A percentile compares a stretch with the other conserved stretches of the same genome.
Conservation (phyloP, 1,140 invertebrate genomes). For the Neotoxoptera formosana region DNA sequence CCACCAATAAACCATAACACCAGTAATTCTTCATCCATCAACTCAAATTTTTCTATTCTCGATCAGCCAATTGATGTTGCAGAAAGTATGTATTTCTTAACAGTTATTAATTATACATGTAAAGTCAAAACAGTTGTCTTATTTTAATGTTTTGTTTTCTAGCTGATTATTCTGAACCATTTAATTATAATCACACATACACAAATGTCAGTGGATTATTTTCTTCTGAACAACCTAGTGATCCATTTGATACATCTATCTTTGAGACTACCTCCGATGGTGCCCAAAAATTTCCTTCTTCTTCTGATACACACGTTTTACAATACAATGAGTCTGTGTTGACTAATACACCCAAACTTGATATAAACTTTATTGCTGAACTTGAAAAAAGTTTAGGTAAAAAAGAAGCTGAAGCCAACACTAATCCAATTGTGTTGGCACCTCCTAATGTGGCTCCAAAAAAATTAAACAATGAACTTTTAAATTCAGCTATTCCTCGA, state of each 20-base stretch:
- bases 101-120: neutral
- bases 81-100: conserved; percentile 22
- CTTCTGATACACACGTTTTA: neutral
- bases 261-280: neutral
- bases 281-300: neutral
- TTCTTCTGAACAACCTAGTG: conserved; percentile 59
- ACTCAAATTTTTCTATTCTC: conserved; percentile 68
- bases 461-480: conserved; percentile 41
- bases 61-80: conserved; percentile 77
- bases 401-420: conserved; percentile 67
- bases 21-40: conserved; percentile 2
- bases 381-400: conserved; percentile 70
- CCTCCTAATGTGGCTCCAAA: conserved; percentile 62
- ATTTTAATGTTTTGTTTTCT: conserved; percentile 35
- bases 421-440: conserved; percentile 64
- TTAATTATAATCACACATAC: conserved; percentile 63
- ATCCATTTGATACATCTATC: conserved; percentile 72
- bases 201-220: conserved; percentile 63
- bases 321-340: neutral
- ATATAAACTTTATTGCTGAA: conserved; percentile 69
- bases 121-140: neutral
- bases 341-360: conserved; percentile 63
- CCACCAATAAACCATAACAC: conserved; percentile 32
- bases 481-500: conserved; percentile 54
- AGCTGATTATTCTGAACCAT: conserved; percentile 46